Percentiles rank a stretch among this genome's conserved stretches.
phyloP scores from a whole-genome alignment of 2,888 invertebrate genomes.

The Diachrysia chrysitis region DNA sequence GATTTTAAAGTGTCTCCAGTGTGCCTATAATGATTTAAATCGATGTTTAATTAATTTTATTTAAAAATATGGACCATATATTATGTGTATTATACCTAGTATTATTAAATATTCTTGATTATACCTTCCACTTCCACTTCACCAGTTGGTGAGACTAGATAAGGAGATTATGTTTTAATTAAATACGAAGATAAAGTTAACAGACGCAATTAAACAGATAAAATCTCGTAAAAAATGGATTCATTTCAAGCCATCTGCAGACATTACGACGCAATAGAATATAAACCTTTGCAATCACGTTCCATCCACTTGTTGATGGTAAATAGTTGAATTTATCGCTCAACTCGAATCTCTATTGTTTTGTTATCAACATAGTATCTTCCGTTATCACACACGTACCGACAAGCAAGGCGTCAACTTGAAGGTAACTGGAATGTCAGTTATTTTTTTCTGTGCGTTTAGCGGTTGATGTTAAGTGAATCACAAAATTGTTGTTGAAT shows the following conservation, averaged over 20 bases:
- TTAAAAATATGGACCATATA: too few relatives aligned
- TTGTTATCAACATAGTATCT: conserved; percentile 60
- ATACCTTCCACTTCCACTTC: too few relatives aligned
- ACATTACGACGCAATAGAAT: conserved; percentile 15
- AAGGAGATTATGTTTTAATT: background rate
- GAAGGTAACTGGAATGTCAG: conserved; percentile 46
- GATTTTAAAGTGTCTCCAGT: too few relatives aligned
- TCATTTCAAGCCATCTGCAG: conserved; percentile 14
- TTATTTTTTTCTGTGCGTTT: background rate
- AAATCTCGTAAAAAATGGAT: conserved; percentile 18
- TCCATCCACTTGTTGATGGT: conserved; percentile 41
- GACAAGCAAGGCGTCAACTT: conserved; percentile 52
- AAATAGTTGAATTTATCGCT: conserved; percentile 56
- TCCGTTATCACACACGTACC: conserved; percentile 57
- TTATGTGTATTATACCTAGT: too few relatives aligned
- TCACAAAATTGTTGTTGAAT: too few relatives aligned
- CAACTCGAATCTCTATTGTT: conserved; percentile 60
- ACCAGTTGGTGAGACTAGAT: background rate
- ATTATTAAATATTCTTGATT: too few relatives aligned
- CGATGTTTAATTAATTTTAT: too few relatives aligned
- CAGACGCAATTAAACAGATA: conserved; percentile 25
- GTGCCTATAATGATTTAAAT: too few relatives aligned
- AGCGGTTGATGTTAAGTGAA: too few relatives aligned
- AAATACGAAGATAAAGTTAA: conserved; percentile 6
- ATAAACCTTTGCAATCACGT: conserved; percentile 31